phyloP scores from a whole-genome alignment of 2,888 invertebrate genomes.

The Drosophila anomalipes region DNA sequence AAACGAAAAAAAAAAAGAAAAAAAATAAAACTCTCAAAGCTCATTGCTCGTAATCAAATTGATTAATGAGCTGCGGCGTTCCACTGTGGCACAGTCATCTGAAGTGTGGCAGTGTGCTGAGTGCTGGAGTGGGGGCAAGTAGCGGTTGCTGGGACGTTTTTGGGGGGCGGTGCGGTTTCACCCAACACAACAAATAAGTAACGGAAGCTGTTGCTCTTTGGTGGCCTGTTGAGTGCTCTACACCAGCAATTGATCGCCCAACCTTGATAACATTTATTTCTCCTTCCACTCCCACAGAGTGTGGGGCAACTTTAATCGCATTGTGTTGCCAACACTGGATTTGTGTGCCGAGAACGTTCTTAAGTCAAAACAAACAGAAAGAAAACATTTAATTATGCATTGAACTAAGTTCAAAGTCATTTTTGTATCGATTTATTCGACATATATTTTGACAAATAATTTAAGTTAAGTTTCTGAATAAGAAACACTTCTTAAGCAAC shows the following conservation, averaged over 20 bases:
- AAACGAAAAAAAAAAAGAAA: conserved; percentile 1
- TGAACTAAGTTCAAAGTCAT: neutral
- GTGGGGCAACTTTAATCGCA: neutral
- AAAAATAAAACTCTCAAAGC: conserved; percentile 43
- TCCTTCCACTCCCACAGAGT: neutral
- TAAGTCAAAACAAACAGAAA: neutral
- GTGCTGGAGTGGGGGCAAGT: neutral
- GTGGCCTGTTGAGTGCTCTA: conserved; percentile 22
- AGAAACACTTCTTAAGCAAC: neutral
- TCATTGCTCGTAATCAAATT: conserved; percentile 76
- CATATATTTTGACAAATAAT: neutral
- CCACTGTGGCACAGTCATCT: conserved; percentile 24
- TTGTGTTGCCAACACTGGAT: neutral
- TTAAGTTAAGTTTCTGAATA: neutral
- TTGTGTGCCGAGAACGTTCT: neutral
- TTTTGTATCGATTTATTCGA: neutral
- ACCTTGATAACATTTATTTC: neutral
- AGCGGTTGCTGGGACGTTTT: neutral
- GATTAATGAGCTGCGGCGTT: conserved; percentile 67
- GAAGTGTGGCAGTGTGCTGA: conserved; percentile 16
- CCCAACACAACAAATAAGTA: conserved; percentile 7
- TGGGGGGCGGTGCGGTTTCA: neutral
- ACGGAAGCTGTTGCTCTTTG: conserved; percentile 20
- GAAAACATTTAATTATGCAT: neutral
- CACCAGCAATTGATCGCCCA: conserved; percentile 8